phyloP scores from a whole-genome alignment of 2,888 invertebrate genomes.

The Orthonevra nobilis region DNA sequence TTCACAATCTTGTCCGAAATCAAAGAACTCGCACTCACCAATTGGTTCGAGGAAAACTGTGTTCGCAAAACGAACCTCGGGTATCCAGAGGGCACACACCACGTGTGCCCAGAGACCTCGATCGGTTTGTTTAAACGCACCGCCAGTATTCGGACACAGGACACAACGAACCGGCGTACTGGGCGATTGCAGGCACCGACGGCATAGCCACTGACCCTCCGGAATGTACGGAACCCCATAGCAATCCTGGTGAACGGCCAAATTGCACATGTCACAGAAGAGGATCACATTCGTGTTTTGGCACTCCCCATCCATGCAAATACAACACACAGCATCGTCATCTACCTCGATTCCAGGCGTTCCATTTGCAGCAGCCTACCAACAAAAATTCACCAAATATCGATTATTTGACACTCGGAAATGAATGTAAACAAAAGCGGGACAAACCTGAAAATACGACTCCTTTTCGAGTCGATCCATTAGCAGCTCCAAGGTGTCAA shows the following conservation, averaged over 20 bases:
- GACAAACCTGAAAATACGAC: slow-evolving; percentile 91
- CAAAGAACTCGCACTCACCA: slow-evolving; percentile 80
- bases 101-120: slow-evolving; percentile 98
- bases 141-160: slow-evolving; percentile 98
- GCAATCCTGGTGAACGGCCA: slow-evolving; percentile 99
- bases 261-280: slow-evolving; percentile 99
- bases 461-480: slow-evolving; percentile 99
- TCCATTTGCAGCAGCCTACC: slow-evolving; percentile 86
- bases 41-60: slow-evolving; percentile 99
- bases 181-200: slow-evolving; percentile 97
- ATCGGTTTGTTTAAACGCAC: slow-evolving; percentile 99
- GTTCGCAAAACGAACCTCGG: slow-evolving; percentile 98
- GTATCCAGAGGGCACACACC: slow-evolving; percentile 99
- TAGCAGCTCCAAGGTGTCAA: slow-evolving; percentile 94
- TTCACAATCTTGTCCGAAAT: not conserved
- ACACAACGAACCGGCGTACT: slow-evolving; percentile 97
- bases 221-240: slow-evolving; percentile 97
- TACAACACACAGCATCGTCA: slow-evolving; percentile 99
- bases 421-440: too few relatives aligned
- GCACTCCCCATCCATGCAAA: slow-evolving; percentile 99
- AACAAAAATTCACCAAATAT: too few relatives aligned
- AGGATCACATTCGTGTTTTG: slow-evolving; percentile 99
- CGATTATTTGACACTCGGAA: slow-evolving; percentile 9
- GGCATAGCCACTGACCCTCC: slow-evolving; percentile 98
- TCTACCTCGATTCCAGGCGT: slow-evolving; percentile 91